Evolutionary conservation across 2,888 invertebrate species (phyloP).

Genomic region (Hoplodrina ambigua): DNA sequence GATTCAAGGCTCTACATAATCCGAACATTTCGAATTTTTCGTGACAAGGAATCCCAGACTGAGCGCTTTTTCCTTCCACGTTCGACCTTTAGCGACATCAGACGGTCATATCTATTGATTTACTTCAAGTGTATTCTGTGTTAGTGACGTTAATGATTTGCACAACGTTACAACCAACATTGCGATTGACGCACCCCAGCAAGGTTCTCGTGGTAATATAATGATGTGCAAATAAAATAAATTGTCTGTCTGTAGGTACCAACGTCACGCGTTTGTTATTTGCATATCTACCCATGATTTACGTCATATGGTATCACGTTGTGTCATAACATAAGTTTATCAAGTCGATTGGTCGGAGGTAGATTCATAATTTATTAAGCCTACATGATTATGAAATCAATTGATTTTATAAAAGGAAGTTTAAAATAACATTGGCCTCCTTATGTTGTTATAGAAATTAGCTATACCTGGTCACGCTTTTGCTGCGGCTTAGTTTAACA

Average conservation of each 20-base stretch:
- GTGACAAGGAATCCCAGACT: neutral
- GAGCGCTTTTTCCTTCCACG: conserved; percentile 1
- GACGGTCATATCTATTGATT: neutral
- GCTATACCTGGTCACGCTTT: no score
- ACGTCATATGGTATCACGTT: neutral
- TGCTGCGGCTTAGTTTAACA: no score
- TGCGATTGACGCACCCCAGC: conserved; percentile 30
- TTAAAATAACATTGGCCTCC: no score
- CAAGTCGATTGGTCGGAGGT: no score
- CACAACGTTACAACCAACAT: conserved; percentile 21
- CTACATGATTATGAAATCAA: no score
- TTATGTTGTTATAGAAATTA: no score
- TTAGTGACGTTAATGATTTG: conserved; percentile 30
- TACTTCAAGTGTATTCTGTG: conserved; percentile 5
- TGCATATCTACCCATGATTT: conserved; percentile 2
- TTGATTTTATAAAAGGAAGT: no score
- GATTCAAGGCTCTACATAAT: neutral
- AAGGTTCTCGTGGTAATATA: conserved; percentile 31
- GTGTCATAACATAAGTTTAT: no score
- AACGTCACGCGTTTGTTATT: neutral
- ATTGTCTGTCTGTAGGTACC: conserved; percentile 1
- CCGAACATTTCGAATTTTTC: neutral
- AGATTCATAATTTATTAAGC: no score
- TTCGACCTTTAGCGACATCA: neutral
- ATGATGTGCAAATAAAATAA: conserved; percentile 34